These are phyloP conservation scores for Hestina assimilis DNA, from an alignment of 1,140 invertebrate genomes.

Conservation along the genomic window DNA sequence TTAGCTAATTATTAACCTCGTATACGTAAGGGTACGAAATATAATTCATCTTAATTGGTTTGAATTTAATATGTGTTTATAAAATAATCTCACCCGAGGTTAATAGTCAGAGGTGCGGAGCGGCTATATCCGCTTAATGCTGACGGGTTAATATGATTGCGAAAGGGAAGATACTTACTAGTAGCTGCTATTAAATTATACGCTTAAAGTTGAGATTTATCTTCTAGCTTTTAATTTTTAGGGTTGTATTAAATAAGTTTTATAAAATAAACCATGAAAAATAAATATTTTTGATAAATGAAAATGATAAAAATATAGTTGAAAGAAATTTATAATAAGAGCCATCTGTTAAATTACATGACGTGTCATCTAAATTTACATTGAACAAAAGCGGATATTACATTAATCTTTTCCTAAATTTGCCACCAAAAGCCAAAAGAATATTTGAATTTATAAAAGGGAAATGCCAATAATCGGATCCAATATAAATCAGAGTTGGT, in stretches of 20 bases:
- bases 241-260: too few relatives aligned
- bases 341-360: not conserved
- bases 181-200: conserved; percentile 16
- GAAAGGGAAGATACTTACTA: conserved; percentile 11
- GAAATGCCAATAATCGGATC: conserved; percentile 45
- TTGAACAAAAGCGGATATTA: conserved; percentile 15
- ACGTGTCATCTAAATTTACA: not conserved
- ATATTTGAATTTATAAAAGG: conserved; percentile 53
- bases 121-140: conserved; percentile 29
- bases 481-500: conserved; percentile 47
- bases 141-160: conserved; percentile 20
- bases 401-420: conserved; percentile 28
- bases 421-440: conserved; percentile 36
- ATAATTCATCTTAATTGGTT: conserved; percentile 17
- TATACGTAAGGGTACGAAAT: not conserved
- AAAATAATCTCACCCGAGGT: conserved; percentile 24
- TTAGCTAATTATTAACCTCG: not conserved
- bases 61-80: conserved; percentile 24
- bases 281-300: too few relatives aligned
- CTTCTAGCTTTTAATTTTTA: not conserved
- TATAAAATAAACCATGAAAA: too few relatives aligned
- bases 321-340: too few relatives aligned
- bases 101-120: conserved; percentile 26
- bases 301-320: too few relatives aligned
- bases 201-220: conserved; percentile 1